phyloP scores from a whole-genome alignment of 1,140 invertebrate species.

The Homalodisca vitripennis region DNA sequence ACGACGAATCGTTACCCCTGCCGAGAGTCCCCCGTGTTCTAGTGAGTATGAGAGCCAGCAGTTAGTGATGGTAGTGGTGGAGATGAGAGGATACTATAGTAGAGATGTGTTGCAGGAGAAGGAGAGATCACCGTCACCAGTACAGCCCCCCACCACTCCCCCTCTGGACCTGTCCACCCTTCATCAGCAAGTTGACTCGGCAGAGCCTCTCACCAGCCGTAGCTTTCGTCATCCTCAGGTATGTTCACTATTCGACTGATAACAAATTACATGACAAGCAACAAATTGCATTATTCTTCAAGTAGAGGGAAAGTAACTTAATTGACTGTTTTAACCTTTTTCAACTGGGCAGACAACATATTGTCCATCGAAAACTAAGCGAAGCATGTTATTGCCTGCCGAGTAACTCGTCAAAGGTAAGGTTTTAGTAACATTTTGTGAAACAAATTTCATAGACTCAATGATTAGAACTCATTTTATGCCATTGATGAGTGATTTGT shows the following conservation, averaged over 20 bases:
- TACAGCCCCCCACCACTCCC: conserved; percentile 47
- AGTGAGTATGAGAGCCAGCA: not conserved
- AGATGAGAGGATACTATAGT: conserved; percentile 37
- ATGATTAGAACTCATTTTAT: too few relatives aligned
- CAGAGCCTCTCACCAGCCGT: conserved; percentile 48
- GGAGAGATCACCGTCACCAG: conserved; percentile 47
- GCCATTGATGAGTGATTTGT: too few relatives aligned
- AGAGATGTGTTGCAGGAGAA: conserved; percentile 35
- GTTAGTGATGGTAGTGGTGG: not conserved
- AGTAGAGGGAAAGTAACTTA: too few relatives aligned
- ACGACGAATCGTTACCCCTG: not conserved
- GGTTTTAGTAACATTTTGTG: too few relatives aligned
- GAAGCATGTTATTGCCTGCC: too few relatives aligned
- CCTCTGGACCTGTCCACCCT: conserved; percentile 57
- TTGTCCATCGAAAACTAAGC: too few relatives aligned
- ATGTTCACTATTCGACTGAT: not conserved
- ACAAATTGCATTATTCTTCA: too few relatives aligned
- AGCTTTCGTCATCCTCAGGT: conserved; percentile 20
- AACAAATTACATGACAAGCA: too few relatives aligned
- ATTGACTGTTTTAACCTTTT: too few relatives aligned
- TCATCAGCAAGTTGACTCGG: conserved; percentile 56
- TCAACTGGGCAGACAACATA: too few relatives aligned
- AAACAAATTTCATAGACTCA: too few relatives aligned
- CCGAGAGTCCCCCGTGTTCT: not conserved
- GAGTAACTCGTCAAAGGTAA: too few relatives aligned